phyloP scores from a whole-genome alignment of 2,797 vertebrate species.

The Onychomys leucogaster region DNA sequence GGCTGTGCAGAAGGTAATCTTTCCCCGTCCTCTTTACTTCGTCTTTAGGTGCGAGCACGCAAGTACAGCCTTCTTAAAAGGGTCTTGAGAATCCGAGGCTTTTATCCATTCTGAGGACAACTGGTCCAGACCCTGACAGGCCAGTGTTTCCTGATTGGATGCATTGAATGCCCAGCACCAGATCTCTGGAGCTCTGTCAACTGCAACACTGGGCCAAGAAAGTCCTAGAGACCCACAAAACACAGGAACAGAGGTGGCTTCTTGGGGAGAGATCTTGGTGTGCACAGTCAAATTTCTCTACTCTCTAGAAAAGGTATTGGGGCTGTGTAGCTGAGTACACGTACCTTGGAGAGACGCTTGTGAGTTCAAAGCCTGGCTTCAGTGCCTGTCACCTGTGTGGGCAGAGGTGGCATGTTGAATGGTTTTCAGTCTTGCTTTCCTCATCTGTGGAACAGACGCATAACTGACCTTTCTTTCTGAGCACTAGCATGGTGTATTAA shows the following conservation, averaged over 20 bases:
- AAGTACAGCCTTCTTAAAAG: not conserved
- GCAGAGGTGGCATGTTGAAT: not conserved
- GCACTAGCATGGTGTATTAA: not conserved
- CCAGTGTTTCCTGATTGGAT: not conserved
- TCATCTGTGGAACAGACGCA: not conserved
- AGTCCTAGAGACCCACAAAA: not conserved
- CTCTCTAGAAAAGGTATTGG: not conserved
- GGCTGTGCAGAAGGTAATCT: constrained; percentile 68
- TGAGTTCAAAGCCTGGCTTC: not conserved
- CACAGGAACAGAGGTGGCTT: not conserved
- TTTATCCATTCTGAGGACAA: not conserved
- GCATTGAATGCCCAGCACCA: not conserved
- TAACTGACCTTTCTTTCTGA: not conserved
- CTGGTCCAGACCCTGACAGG: not conserved
- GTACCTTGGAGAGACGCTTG: not conserved
- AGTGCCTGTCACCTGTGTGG: not conserved
- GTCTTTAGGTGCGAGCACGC: not conserved
- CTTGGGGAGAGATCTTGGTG: not conserved
- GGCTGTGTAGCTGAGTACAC: not conserved
- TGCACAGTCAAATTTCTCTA: not conserved
- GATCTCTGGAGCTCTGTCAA: not conserved
- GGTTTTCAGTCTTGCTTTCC: not conserved
- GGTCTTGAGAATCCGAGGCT: not conserved
- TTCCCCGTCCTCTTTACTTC: not conserved
- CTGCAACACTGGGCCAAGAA: not conserved